Base-by-base conservation (phyloP, 2,797 vertebrate genomes). In the Silurus lanzhouensis region DNA sequence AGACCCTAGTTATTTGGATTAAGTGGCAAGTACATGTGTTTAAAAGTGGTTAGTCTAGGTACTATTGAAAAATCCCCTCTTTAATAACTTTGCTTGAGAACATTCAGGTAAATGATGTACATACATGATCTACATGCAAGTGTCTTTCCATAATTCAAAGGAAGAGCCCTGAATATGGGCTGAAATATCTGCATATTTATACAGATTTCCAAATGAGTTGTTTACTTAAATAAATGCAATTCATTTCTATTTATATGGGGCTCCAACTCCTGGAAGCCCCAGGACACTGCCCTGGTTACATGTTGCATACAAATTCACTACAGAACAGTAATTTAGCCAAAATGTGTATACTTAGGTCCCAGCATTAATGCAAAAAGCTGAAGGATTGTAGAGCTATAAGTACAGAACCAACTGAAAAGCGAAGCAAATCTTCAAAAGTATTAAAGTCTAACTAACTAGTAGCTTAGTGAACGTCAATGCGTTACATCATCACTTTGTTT, bases 361-460 rank as follows among this genome's bases (percentile, higher is more conserved):
- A 27, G n/a, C 71, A 74, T 75, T 75, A 57, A 57, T 57, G n/a
- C 15, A 6, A 77, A 3, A 38, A 20, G 48, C 27, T 25, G 72
- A 17, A 72, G 70, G 46, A 14, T 22, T 55, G 8, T 57, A 57
- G 3, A 27, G 72, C 52, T 27, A 14, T n/a, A 27, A 25, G 80
- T 57, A 19, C 22, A 79, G 25, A 78, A 22, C 38, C 38, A 38
- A 38, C 38, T 38, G 38, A 38, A 70, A 70, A 80, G 44, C 55
- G 52, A 79, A 80, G 55, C 22, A 58, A 71, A 9, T 55, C 20
- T 44, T 66, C 61, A 74, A 38, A 81, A 25, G 25, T 57, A 85
- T 74, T 55, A 74, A 72, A 25, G 38, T 55, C 20, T 58, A 55
- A 25, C 17, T 63, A 38, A 63, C 46, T 17, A 77, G 19, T 60